These are phyloP conservation scores for Noctilio leporinus DNA, from an alignment of 2,113 vertebrate genomes.

Conservation along the genomic window DNA sequence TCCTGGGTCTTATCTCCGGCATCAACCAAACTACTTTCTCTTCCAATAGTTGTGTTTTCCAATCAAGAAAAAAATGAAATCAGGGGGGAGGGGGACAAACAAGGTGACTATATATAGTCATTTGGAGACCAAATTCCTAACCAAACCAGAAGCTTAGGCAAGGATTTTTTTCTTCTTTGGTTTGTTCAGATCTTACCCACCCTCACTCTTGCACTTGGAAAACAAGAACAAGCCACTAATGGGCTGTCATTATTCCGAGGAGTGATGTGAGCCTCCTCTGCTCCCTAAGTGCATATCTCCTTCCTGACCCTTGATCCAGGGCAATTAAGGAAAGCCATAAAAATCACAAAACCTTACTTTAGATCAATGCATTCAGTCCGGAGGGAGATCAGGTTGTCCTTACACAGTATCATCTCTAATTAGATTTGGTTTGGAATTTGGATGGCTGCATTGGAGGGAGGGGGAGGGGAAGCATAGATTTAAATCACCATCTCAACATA, in stretches of 20 bases:
- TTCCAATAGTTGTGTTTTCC: neutral
- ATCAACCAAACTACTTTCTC: neutral
- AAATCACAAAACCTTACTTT: slow-evolving; percentile 40
- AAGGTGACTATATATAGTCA: neutral
- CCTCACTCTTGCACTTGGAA: neutral
- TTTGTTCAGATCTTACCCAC: neutral
- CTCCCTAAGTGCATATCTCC: slow-evolving; percentile 22
- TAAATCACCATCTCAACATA: neutral
- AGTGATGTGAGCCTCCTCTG: neutral
- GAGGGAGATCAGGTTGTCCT: slow-evolving; percentile 13
- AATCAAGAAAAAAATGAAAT: neutral
- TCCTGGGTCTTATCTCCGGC: neutral
- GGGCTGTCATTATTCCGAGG: neutral
- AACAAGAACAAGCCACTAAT: neutral
- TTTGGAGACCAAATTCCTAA: neutral
- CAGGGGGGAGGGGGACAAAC: too few relatives aligned
- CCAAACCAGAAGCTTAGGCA: neutral
- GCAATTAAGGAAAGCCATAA: slow-evolving; percentile 55
- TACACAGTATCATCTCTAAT: slow-evolving; percentile 40
- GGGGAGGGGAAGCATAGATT: neutral
- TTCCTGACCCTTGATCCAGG: slow-evolving; percentile 34
- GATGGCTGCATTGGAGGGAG: neutral
- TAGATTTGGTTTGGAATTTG: slow-evolving; percentile 36
- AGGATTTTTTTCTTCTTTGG: neutral
- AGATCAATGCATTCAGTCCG: slow-evolving; percentile 36